Evolutionary conservation across 2,888 invertebrate genomes (phyloP).

Genomic region (Ophion ventricosus): DNA sequence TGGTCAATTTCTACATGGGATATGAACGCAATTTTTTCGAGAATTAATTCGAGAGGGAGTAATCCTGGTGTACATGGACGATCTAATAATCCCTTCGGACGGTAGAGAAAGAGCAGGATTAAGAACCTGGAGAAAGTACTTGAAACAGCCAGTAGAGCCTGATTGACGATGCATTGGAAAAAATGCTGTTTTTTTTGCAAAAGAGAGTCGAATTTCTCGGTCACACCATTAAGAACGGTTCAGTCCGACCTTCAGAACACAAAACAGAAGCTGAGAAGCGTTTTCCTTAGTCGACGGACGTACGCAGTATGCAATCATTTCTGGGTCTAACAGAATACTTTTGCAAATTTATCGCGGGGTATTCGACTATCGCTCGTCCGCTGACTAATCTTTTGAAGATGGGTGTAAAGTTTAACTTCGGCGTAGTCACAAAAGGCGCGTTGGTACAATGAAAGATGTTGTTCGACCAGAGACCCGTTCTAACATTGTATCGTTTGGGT

Average conservation of each 20-base stretch:
- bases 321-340: conserved; percentile 66
- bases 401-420: conserved; percentile 48
- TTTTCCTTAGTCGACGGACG: conserved; percentile 61
- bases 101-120: conserved; percentile 48
- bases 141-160: conserved; percentile 58
- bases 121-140: conserved; percentile 60
- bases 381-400: conserved; percentile 48
- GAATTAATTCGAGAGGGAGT: conserved; percentile 46
- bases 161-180: conserved; percentile 67
- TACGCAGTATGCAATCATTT: conserved; percentile 64
- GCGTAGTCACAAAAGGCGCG: conserved; percentile 35
- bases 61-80: conserved; percentile 65
- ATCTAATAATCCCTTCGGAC: conserved; percentile 62
- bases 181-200: conserved; percentile 67
- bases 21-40: background rate
- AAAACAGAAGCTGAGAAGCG: conserved; percentile 52
- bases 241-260: conserved; percentile 60
- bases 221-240: conserved; percentile 48
- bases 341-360: conserved; percentile 64
- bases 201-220: conserved; percentile 67
- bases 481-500: conserved; percentile 22
- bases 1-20: no score
- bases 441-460: conserved; percentile 57
- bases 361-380: conserved; percentile 36
- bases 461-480: conserved; percentile 29